These are phyloP conservation scores for Falco berigora DNA, from an alignment of 2,797 vertebrate genomes.

Conservation along the genomic window DNA sequence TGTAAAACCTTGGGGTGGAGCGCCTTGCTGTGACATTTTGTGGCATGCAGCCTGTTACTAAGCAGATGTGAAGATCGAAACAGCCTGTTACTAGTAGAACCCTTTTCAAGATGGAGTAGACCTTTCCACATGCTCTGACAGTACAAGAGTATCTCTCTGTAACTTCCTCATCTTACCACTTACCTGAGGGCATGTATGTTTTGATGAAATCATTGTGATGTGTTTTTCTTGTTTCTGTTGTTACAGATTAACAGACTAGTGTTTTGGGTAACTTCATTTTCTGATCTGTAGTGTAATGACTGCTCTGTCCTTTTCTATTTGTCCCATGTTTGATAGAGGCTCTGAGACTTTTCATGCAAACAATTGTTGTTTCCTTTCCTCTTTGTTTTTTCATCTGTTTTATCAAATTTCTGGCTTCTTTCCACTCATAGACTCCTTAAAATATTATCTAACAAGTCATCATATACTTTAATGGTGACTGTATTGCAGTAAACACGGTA, in stretches of 20 bases:
- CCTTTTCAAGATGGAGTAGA: not conserved
- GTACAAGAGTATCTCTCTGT: not conserved
- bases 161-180: not conserved
- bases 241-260: not conserved
- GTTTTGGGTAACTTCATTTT: not conserved
- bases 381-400: not conserved
- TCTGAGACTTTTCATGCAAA: not conserved
- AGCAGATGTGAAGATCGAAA: not conserved
- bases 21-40: not conserved
- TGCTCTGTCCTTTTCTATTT: not conserved
- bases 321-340: fast-evolving
- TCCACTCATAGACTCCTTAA: not conserved
- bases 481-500: not conserved
- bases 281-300: not conserved
- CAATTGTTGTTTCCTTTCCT: not conserved
- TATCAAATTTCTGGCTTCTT: not conserved
- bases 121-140: not conserved
- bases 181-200: not conserved
- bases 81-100: not conserved
- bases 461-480: not conserved
- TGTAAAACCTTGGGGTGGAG: not conserved
- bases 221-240: not conserved
- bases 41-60: not conserved
- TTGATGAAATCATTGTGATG: not conserved
- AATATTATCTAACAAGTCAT: not conserved